These are phyloP conservation scores for Epinotia bilunana DNA, from an alignment of 2,888 invertebrate genomes.

Conservation along the genomic window DNA sequence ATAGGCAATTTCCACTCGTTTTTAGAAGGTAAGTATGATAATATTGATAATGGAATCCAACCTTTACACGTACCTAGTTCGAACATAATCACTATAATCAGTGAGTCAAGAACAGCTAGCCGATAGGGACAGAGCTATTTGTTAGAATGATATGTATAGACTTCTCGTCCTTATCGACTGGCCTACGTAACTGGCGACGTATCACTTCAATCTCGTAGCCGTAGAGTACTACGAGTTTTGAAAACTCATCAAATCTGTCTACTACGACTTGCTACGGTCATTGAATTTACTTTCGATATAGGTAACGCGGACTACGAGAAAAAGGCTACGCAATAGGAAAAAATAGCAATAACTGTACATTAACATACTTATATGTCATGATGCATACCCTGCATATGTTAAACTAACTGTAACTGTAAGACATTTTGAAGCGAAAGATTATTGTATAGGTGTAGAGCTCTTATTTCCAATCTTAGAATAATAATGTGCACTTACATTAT, in stretches of 20 bases:
- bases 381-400: no score
- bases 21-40: neutral
- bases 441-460: neutral
- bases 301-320: no score
- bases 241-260: conserved; percentile 36
- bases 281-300: neutral
- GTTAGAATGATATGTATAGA: neutral
- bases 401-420: no score
- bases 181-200: neutral
- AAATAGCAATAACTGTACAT: neutral
- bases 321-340: conserved; percentile 1
- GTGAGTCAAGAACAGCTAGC: neutral
- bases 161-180: neutral
- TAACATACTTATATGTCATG: no score
- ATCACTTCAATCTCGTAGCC: conserved; percentile 4
- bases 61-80: neutral
- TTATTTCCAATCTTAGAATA: neutral
- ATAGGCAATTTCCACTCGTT: neutral
- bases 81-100: neutral
- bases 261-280: conserved; percentile 15
- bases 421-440: neutral
- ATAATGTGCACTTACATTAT: neutral
- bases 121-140: neutral
- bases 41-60: neutral
- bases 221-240: conserved; percentile 15